Base-by-base conservation (phyloP, 1,140 invertebrate genomes). In the Papilio glaucus region DNA sequence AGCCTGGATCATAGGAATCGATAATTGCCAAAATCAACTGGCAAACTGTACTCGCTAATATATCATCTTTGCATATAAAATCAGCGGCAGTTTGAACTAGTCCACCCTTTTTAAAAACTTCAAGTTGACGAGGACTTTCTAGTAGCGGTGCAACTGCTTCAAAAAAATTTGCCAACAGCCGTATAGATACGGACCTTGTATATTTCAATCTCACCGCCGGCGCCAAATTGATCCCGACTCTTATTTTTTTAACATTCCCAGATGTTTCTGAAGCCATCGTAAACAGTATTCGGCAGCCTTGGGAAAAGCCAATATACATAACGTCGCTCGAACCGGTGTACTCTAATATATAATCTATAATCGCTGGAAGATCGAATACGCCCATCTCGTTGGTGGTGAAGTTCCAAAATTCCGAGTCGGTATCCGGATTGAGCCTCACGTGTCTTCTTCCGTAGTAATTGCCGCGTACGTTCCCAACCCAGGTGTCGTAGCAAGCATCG, bases 401-500 rank as follows among this genome's bases (percentile, higher is more conserved):
- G 13, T 93, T 71, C 94, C 94, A 94, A 74, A 93, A 94, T 0
- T 85, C 78, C 7, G 81, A 57, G 18, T 94, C 83, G 49, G 94
- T 90, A 78, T 95, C 94, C 24, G 94, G 92, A 87, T 87, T 92
- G 65, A 93, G 90, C 2, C 76, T 85, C 0, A 88, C 82, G 82
- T 96, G 95, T 70, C 92, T 89, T 72, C 93, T 91, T 0, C 95
- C 95, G 81, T 96, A 96, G 15, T 86, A 88, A 75, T 95, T 96
- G 0, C 96, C 96, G 65, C 96, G 91, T 5, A 93, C 91, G 80
- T 97, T 97, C 0, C 95, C 95, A 70, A 97, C 80, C 96, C 96
- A 97, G 15, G 97, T 95, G 87, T 98, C 97, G 74, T 95, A 97
- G 1, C 96, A 96, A 0, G 94, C 94, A 82, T 97, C 96, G 1